These are phyloP conservation scores for Atherinosoma microstoma DNA, from an alignment of 2,797 vertebrate species.

Conservation along the genomic window DNA sequence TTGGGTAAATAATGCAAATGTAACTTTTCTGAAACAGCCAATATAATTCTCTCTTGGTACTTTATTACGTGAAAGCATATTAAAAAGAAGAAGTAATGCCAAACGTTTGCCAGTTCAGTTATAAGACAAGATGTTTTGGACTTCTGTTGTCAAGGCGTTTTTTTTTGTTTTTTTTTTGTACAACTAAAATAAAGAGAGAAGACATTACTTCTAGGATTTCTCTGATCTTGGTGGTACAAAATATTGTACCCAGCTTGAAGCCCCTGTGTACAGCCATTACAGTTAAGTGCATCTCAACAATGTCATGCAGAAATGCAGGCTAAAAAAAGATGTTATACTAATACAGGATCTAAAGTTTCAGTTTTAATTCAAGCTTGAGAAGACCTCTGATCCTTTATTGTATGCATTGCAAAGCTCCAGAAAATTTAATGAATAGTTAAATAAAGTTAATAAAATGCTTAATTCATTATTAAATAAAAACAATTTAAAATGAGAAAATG, in stretches of 20 bases:
- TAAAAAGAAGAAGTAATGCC: background rate
- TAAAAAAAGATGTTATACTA: background rate
- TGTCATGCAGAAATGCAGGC: background rate
- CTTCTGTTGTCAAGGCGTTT: background rate
- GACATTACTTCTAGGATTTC: background rate
- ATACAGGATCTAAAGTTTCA: background rate
- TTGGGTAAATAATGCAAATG: background rate
- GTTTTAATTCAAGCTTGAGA: background rate
- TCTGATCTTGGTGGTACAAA: background rate
- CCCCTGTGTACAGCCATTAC: background rate
- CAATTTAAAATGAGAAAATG: background rate
- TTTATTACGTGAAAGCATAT: background rate
- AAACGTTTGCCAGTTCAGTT: background rate
- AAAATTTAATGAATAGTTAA: background rate
- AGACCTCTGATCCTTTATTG: slow-evolving; percentile 5
- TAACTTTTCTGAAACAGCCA: background rate
- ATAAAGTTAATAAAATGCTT: background rate
- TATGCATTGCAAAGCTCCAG: background rate
- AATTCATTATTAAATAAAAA: background rate
- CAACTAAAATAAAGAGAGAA: background rate
- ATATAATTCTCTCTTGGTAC: background rate
- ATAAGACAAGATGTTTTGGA: too few species aligned
- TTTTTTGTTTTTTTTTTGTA: background rate
- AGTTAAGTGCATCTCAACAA: background rate
- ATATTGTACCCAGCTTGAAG: background rate